Base-by-base conservation (phyloP, 2,888 invertebrate genomes). In the Sturmia bella region DNA sequence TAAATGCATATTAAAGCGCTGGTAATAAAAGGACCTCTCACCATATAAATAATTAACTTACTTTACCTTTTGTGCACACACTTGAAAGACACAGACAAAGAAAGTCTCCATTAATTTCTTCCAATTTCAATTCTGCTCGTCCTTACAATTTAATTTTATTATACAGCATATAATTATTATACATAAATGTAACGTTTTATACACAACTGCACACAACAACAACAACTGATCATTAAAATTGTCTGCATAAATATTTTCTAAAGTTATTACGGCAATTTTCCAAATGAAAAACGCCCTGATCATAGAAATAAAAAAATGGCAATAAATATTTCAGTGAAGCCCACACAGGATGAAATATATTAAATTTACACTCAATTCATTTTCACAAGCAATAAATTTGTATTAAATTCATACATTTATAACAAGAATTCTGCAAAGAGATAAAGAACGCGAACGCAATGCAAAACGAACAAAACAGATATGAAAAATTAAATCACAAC, bases 311-410 rank as follows among this genome's bases (percentile, higher is more conserved):
- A 61, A 21, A 56, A 72, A 77, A 54, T 5, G 17, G n/a, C 41
- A 75, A 78, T 82, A 82, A 82, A 82, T 82, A 77, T 66, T 82
- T 82, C 78, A 66, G 11, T 75, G 27, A 59, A 75, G 82, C 82
- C 82, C 82, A 82, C 82, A 82, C 82, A 82, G 54, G 66, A 74
- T 75, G 82, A 66, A 78, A 75, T 82, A 82, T 82, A 78, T 75
- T 75, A 78, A 78, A 82, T 82, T 78, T 75, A 75, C 70, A 82
- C 82, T 78, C 74, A 66, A 72, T 78, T 74, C 57, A 52, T 70
- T 78, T 82, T 78, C 74, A 78, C 73, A 78, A 70, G 69, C 64
- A 64, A 75, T 82, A 82, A 78, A 82, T 82, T 78, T 59, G 54
- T 74, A 78, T 82, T 82, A 70, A 82, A 75, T 70, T 70, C 74